Evolutionary conservation across 2,797 vertebrate species (phyloP).

Genomic region (Sebastes ruberrimus): DNA sequence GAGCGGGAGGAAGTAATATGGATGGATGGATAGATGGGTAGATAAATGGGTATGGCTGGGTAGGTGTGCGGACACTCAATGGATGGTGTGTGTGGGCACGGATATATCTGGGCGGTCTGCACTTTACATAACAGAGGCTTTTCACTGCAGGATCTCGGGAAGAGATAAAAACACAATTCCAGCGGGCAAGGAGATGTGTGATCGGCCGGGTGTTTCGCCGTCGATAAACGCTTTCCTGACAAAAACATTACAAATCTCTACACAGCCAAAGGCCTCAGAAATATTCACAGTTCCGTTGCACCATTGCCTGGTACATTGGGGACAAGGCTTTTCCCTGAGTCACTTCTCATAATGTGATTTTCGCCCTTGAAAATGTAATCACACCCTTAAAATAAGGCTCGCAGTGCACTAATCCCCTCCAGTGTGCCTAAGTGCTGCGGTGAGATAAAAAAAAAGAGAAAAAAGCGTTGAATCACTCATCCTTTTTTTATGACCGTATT

Average conservation of each 20-base stretch:
- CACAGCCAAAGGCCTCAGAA: conserved; percentile 25
- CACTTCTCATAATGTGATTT: conserved; percentile 65
- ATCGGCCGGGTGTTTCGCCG: conserved; percentile 27
- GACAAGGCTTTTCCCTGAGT: conserved; percentile 55
- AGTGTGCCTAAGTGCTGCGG: conserved; percentile 38
- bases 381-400: conserved; percentile 63
- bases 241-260: conserved; percentile 52
- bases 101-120: conserved; percentile 13
- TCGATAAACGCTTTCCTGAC: conserved; percentile 54
- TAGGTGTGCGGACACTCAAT: conserved; percentile 28
- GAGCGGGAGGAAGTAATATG: conserved; percentile 32
- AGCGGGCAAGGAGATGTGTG: conserved; percentile 28
- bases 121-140: conserved; percentile 59
- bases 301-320: background rate
- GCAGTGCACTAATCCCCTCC: conserved; percentile 54
- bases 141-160: conserved; percentile 38
- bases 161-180: conserved; percentile 52
- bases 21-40: conserved; percentile 44
- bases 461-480: conserved; percentile 42
- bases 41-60: conserved; percentile 34
- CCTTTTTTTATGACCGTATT: conserved; percentile 36
- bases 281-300: conserved; percentile 16
- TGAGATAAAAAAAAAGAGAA: conserved; percentile 21
- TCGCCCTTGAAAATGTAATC: conserved; percentile 71
- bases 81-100: conserved; percentile 43